Conservation (phyloP, 2,113 vertebrate genomes). For the Odocoileus hemionus region DNA sequence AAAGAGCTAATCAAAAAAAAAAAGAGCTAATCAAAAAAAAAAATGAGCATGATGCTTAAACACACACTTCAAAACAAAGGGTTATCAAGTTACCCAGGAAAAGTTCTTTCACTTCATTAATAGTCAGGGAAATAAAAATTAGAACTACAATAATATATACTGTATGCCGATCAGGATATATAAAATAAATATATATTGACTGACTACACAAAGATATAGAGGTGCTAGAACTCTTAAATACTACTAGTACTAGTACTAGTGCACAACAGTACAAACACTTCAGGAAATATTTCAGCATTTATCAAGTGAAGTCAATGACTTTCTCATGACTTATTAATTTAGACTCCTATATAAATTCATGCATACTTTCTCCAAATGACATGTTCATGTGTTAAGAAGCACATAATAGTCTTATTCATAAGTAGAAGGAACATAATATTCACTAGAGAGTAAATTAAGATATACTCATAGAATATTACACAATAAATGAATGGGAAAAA, state of each 20-base stretch:
- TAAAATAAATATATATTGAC: not conserved
- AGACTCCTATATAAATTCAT: not conserved
- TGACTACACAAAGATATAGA: not conserved
- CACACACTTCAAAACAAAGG: not conserved
- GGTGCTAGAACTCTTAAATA: not conserved
- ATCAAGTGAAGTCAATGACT: not conserved
- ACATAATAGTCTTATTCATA: not conserved
- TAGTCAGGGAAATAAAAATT: not conserved
- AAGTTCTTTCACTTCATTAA: not conserved
- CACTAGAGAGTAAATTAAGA: not conserved
- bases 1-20: not conserved
- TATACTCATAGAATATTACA: not conserved
- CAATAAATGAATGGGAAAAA: not conserved
- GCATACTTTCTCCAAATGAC: not conserved
- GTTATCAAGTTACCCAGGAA: not conserved
- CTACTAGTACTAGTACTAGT: not conserved
- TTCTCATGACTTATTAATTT: not conserved
- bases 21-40: not conserved
- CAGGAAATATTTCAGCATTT: not conserved
- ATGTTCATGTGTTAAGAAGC: not conserved
- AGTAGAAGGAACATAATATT: not conserved
- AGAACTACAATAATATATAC: not conserved
- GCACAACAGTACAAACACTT: not conserved
- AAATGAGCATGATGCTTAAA: not conserved
- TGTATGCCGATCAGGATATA: not conserved